Base-by-base conservation (phyloP, 2,888 invertebrate species). In the Drosophila meridiana region DNA sequence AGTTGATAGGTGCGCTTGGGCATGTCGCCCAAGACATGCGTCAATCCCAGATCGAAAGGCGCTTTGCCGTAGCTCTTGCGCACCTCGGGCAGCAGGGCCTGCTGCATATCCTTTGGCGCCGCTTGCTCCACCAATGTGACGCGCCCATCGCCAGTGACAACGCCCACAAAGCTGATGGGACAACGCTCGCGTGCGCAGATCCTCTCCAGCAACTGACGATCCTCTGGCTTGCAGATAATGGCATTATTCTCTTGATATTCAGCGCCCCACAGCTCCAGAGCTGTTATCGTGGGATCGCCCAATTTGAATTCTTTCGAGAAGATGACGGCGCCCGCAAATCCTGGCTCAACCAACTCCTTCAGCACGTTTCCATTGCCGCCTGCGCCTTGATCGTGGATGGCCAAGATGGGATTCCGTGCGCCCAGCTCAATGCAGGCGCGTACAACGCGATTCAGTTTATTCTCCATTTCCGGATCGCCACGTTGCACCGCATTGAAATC, bases 291-390 rank as follows among this genome's bases (percentile, higher is more conserved):
- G 0, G 98, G 97, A 94, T 99, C 99, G 0, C 99, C 99, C 36
- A 99, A 94, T 78, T 97, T 96, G 91, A 99, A 98, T 90, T 96
- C 95, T 71, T 96, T 95, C 0, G 97, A 96, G 90, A 96, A 97
- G 71, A 99, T 98, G 0, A 97, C 95, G 0, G 99, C 99, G 1
- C 99, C 99, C 5, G 96, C 95, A 66, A 92, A 92, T 0, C 92
- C 93, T 0, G 99, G 99, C 87, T 99, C 99, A 0, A 98, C 98
- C 5, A 99, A 94, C 93, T 99, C 99, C 91, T 99, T 99, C 38
- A 99, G 92, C 0, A 99, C 99, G 92, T 99, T 99, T 2, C 99
- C 98, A 91, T 98, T 98, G 36, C 99, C 99, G n/a, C 99, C 99
- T 9, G 99, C 99, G 28, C 99, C 99, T 94, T 99, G 99, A 94